phyloP scores from a whole-genome alignment of 2,888 invertebrate genomes.

The Dilophus febrilis region DNA sequence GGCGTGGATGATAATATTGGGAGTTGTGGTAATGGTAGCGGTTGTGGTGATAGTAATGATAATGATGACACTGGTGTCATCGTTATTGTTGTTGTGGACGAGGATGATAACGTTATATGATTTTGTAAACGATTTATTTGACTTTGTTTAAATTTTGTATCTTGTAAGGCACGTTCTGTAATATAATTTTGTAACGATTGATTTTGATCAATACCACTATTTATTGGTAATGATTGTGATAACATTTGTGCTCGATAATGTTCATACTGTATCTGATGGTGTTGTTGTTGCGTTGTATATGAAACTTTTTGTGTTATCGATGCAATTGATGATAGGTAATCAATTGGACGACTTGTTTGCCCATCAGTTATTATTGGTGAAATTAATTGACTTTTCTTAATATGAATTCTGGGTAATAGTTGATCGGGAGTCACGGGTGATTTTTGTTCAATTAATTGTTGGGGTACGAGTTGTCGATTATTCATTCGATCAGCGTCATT shows the following conservation, averaged over 20 bases:
- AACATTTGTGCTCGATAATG: no score
- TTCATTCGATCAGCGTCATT: neutral
- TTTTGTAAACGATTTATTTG: conserved; percentile 27
- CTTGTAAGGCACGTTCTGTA: conserved; percentile 51
- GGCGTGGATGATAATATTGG: neutral
- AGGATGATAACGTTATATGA: neutral
- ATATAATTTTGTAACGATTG: conserved; percentile 55
- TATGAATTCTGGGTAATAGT: no score
- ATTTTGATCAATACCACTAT: conserved; percentile 34
- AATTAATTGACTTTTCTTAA: no score
- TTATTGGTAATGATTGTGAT: conserved; percentile 14
- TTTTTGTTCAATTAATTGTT: no score
- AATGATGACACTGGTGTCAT: neutral
- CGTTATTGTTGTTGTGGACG: neutral
- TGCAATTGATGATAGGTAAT: conserved; percentile 25
- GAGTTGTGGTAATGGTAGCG: neutral
- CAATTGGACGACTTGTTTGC: neutral
- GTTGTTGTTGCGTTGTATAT: conserved; percentile 10
- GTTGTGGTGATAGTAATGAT: no score
- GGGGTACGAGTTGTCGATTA: no score
- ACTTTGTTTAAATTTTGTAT: conserved; percentile 53
- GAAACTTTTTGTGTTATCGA: conserved; percentile 24
- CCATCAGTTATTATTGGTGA: no score
- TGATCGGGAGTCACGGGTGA: no score
- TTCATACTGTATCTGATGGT: no score